These are phyloP conservation scores for Patella caerulea DNA, from an alignment of 2,888 invertebrate species.

Conservation along the genomic window DNA sequence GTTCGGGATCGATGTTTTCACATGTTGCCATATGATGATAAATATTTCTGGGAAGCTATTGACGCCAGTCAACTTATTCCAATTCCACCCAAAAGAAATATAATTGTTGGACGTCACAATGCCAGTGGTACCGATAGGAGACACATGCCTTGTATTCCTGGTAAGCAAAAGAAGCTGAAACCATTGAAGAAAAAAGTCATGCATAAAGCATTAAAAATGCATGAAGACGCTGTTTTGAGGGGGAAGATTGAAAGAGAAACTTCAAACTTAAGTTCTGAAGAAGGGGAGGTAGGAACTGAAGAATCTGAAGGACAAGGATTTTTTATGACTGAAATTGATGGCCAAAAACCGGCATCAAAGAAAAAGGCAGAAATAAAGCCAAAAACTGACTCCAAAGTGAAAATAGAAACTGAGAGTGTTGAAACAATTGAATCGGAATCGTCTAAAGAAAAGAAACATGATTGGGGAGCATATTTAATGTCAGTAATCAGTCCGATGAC, in stretches of 20 bases:
- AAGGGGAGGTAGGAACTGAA: not conserved
- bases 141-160: conserved; percentile 63
- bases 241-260: not conserved
- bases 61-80: conserved; percentile 52
- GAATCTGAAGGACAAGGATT: not conserved
- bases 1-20: conserved; percentile 65
- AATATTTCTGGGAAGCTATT: conserved; percentile 63
- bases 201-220: conserved; percentile 55
- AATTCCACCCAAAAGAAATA: conserved; percentile 40
- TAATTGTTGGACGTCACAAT: conserved; percentile 58
- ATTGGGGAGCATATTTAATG: conserved; percentile 70
- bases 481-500: conserved; percentile 64
- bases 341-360: conserved; percentile 3
- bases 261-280: conserved; percentile 3
- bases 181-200: conserved; percentile 57
- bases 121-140: conserved; percentile 50
- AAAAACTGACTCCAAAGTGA: not conserved
- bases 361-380: not conserved
- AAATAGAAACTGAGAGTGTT: conserved; percentile 14
- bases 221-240: conserved; percentile 46
- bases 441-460: conserved; percentile 32
- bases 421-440: conserved; percentile 20
- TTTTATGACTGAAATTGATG: conserved; percentile 26
- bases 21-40: conserved; percentile 66
- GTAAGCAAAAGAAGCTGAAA: conserved; percentile 53